phyloP scores from a whole-genome alignment of 2,797 vertebrate genomes.

The Spinibarbus caldwelli region DNA sequence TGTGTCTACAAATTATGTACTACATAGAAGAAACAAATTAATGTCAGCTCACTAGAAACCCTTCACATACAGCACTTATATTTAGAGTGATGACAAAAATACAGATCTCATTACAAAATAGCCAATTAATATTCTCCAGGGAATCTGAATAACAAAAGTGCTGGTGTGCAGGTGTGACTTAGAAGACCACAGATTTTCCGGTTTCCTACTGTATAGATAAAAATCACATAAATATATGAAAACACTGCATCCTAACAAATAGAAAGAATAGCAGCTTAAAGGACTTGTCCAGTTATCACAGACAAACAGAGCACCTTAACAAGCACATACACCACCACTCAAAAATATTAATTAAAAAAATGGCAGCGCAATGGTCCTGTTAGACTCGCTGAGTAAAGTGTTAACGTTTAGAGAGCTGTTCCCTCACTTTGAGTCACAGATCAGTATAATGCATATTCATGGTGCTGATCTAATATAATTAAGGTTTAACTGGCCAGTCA shows the following conservation, averaged over 20 bases:
- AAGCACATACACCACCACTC: neutral
- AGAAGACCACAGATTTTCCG: neutral
- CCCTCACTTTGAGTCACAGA: neutral
- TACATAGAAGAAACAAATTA: neutral
- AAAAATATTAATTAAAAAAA: no score
- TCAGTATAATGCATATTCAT: slow-evolving; percentile 2
- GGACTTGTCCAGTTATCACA: slow-evolving; percentile 21
- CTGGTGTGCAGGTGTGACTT: slow-evolving; percentile 57
- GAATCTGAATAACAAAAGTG: slow-evolving; percentile 55
- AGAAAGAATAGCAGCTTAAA: slow-evolving; percentile 52
- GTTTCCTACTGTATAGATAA: neutral
- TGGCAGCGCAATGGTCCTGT: neutral
- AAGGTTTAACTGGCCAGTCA: neutral
- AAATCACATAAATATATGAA: slow-evolving; percentile 41
- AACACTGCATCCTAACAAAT: slow-evolving; percentile 16
- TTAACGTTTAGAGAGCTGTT: neutral
- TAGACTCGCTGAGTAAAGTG: neutral
- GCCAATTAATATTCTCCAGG: neutral
- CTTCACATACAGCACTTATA: slow-evolving; percentile 8
- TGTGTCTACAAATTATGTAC: neutral
- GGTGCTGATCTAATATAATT: neutral
- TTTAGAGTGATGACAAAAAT: slow-evolving; percentile 13
- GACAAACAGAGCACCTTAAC: slow-evolving; percentile 37
- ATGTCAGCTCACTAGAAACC: neutral
- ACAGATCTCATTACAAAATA: neutral